phyloP scores from a whole-genome alignment of 1,140 invertebrate genomes.

The Oryzaephilus surinamensis region DNA sequence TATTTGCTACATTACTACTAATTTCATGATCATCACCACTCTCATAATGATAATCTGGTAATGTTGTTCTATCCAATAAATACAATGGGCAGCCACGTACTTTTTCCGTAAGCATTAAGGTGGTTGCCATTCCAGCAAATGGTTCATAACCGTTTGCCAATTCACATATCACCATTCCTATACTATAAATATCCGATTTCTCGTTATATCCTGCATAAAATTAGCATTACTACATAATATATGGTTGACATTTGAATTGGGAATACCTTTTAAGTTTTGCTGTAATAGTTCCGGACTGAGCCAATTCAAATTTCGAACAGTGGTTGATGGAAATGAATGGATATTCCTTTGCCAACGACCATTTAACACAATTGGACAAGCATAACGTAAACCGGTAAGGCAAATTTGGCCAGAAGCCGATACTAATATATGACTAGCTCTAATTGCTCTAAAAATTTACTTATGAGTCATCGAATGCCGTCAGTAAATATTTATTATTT shows the following conservation, averaged over 20 bases:
- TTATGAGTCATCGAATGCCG: background rate
- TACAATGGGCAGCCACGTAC: constrained; percentile 66
- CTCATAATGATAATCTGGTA: constrained; percentile 42
- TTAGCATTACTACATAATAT: too few species aligned
- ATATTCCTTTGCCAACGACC: constrained; percentile 57
- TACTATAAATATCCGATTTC: constrained; percentile 82
- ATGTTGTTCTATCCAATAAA: constrained; percentile 65
- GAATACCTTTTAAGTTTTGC: constrained; percentile 62
- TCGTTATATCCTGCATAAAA: constrained; percentile 67
- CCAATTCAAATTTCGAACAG: constrained; percentile 69
- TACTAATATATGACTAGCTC: constrained; percentile 75
- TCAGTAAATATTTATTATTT: background rate
- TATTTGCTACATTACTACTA: constrained; percentile 31
- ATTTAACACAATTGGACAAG: constrained; percentile 57
- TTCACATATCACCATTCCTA: constrained; percentile 82
- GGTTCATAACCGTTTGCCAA: constrained; percentile 81
- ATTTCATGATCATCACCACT: constrained; percentile 20
- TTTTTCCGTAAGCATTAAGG: constrained; percentile 84
- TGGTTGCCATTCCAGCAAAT: constrained; percentile 69
- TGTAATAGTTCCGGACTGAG: constrained; percentile 83
- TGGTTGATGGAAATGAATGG: constrained; percentile 62
- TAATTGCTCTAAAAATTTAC: constrained; percentile 55
- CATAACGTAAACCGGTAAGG: constrained; percentile 67
- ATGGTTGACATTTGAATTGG: too few species aligned
- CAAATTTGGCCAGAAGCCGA: constrained; percentile 55